Conservation (phyloP, 2,888 invertebrate genomes). For the Antheraea yamamai region DNA sequence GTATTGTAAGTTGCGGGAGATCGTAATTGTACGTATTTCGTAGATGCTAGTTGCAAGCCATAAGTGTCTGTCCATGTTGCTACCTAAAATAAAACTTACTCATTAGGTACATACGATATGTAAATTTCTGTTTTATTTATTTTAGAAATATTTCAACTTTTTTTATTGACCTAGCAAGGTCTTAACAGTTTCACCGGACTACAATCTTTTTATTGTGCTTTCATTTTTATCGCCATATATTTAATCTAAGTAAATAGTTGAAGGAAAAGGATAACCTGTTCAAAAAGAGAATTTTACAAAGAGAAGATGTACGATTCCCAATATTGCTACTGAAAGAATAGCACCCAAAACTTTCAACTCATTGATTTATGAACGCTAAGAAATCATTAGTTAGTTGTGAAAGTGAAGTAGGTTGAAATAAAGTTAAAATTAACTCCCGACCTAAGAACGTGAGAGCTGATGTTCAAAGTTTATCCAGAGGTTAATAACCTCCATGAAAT, state of each 20-base stretch:
- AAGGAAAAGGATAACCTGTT: not conserved
- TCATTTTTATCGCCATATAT: conserved; percentile 18
- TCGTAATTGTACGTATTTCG: conserved; percentile 88
- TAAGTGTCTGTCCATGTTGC: conserved; percentile 93
- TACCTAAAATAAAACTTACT: conserved; percentile 73
- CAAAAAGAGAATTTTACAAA: conserved; percentile 29
- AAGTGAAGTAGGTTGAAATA: conserved; percentile 47
- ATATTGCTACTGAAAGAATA: conserved; percentile 44
- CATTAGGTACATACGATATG: not conserved
- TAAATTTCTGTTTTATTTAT: not conserved
- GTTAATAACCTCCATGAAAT: conserved; percentile 35
- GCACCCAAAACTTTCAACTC: conserved; percentile 40
- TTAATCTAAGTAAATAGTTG: not conserved
- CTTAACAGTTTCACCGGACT: too few species aligned
- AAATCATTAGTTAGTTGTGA: conserved; percentile 53
- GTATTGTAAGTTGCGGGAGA: conserved; percentile 88
- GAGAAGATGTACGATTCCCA: conserved; percentile 38
- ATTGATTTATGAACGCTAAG: conserved; percentile 55
- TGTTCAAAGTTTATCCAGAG: conserved; percentile 37
- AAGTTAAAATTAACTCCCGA: conserved; percentile 54
- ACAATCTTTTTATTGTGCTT: too few species aligned
- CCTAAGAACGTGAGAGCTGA: conserved; percentile 38
- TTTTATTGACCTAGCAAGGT: too few species aligned
- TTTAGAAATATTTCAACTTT: not conserved
- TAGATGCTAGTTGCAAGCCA: conserved; percentile 88